Base-by-base conservation (phyloP, 2,113 vertebrate genomes). In the Paraplagusia blochii region DNA sequence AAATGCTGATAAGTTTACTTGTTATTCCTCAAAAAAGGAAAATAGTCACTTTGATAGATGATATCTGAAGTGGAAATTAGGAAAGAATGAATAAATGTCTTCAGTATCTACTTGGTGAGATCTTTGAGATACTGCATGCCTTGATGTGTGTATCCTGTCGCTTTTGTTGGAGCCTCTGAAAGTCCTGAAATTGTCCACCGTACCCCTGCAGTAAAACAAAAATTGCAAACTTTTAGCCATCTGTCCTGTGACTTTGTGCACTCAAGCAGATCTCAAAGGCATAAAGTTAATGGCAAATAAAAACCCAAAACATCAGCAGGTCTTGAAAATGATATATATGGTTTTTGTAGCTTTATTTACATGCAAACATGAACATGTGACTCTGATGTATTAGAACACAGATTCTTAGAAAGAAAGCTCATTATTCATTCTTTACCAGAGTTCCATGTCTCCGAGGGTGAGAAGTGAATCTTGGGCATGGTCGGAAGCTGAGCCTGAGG, bases 81-180 rank as follows among this genome's bases (percentile, higher is more conserved):
- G 77, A 76, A 76, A 55, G 53, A 11, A 53, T 43, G 43, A 38
- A 61, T 66, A 73, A 58, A 56, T 44, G 35, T 48, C 17, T 33
- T 39, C 47, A 39, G n/a, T 45, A 16, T 63, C 92, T 82, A 95
- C 76, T 95, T 96, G 67, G 80, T 44, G 9, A 91, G 88, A 9
- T 93, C 87, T 76, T 93, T 95, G 51, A 95, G 3, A 0, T 94
- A 94, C 16, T 93, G 90, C 85, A 94, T 69, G 67, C 93, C 90
- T 56, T 93, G 88, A 34, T 5, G 76, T 19, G 91, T 86, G 81
- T 93, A 95, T 38, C 93, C 89, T 33, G 74, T 69, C 56, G 85
- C 87, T 79, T 85, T 93, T 75, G 86, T 85, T 12, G 96, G 96
- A 40, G 92, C 94, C 22, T 83, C 87, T 0, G 96, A 98, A 63